phyloP scores from a whole-genome alignment of 35 echinoderm and acorn worm species.

The Anneissia japonica region DNA sequence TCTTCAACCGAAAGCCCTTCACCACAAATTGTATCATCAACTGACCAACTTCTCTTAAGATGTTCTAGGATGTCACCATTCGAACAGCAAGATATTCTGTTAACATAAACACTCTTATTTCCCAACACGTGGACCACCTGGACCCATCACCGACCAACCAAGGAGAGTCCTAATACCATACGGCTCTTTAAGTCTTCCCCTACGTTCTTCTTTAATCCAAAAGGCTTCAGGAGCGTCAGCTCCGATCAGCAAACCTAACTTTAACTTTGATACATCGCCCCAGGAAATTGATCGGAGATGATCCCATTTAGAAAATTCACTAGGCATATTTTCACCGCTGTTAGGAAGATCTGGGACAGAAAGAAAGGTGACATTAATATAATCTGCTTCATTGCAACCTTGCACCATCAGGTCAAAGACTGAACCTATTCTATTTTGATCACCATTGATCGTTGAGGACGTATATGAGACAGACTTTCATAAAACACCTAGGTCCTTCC shows the following conservation, averaged over 20 bases:
- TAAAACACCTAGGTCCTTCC: neutral
- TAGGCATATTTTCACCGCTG: neutral
- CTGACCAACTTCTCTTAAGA: constrained; percentile 11
- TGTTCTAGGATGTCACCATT: constrained; percentile 16
- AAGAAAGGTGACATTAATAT: neutral
- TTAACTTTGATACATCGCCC: neutral
- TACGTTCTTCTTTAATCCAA: constrained; percentile 18
- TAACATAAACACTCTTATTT: neutral
- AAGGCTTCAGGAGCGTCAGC: constrained; percentile 22
- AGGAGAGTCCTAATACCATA: neutral
- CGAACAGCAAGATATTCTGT: constrained; percentile 27
- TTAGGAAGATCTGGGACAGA: constrained; percentile 20
- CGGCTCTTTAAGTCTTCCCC: neutral
- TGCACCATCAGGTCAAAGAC: neutral
- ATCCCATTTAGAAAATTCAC: constrained; percentile 1
- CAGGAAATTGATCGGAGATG: constrained; percentile 10
- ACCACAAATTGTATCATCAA: neutral
- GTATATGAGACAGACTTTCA: neutral
- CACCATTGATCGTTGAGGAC: neutral
- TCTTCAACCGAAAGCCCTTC: constrained; percentile 22
- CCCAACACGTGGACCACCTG: neutral
- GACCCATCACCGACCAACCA: neutral
- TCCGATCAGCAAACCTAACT: constrained; percentile 13
- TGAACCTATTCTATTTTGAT: neutral
- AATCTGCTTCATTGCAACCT: neutral